A percentile compares a stretch with the other conserved stretches of the same genome.
phyloP scores from a whole-genome alignment of 2,888 invertebrate genomes.

The Cremastobaeus sp. region DNA sequence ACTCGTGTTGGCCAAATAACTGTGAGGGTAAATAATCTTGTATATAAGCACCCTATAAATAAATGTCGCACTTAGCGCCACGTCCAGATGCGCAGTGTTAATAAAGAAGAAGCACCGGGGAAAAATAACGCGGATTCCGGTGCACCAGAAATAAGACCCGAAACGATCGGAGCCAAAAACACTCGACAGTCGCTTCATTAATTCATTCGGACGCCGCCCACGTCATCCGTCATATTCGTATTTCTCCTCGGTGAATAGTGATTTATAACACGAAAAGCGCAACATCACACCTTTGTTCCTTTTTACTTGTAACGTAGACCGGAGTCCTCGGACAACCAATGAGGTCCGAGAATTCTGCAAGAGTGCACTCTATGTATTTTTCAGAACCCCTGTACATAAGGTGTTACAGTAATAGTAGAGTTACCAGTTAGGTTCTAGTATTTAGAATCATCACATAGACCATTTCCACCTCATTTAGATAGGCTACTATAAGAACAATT shows the following conservation, averaged over 20 bases:
- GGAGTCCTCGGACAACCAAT: conserved; percentile 4
- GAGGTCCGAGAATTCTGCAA: neutral
- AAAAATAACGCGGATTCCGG: conserved; percentile 31
- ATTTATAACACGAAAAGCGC: conserved; percentile 41
- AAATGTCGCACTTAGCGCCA: conserved; percentile 52
- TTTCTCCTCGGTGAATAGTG: conserved; percentile 43
- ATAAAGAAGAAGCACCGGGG: conserved; percentile 48
- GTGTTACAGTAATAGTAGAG: conserved; percentile 18
- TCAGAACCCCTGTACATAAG: conserved; percentile 42
- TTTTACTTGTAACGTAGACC: conserved; percentile 5
- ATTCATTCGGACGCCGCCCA: conserved; percentile 23
- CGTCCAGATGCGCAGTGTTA: conserved; percentile 53
- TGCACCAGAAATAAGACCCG: conserved; percentile 11
- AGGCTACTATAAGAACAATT: too few species aligned
- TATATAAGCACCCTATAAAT: conserved; percentile 55
- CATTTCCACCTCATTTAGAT: conserved; percentile 12
- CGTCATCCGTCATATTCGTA: conserved; percentile 14
- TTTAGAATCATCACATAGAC: conserved; percentile 39
- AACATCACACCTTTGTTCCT: neutral
- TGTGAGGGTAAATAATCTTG: conserved; percentile 56
- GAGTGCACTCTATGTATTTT: conserved; percentile 56
- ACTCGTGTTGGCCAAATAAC: conserved; percentile 54
- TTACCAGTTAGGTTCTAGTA: conserved; percentile 26
- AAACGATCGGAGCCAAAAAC: conserved; percentile 12
- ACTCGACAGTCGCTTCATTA: conserved; percentile 13